Base-by-base conservation (phyloP, 2,113 vertebrate genomes). In the Aviceda subcristata region DNA sequence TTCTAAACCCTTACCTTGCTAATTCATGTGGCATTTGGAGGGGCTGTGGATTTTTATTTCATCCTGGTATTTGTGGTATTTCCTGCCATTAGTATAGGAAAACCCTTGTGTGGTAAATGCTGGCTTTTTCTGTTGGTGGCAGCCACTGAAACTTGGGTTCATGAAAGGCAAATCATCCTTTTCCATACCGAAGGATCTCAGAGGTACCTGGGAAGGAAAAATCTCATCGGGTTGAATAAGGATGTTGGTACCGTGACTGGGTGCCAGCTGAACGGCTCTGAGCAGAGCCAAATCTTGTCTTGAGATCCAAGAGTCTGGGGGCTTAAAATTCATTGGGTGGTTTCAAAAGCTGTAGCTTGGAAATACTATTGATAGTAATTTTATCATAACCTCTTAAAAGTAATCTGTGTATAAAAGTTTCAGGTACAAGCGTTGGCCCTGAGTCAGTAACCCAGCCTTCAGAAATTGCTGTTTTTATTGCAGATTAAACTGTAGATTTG, bases 11-110 rank as follows among this genome's bases (percentile, higher is more conserved):
- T 97, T 96, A 95, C 93, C 94, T 97, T 96, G 77, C 93, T 95
- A 91, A 69, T 97, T 96, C 93, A 94, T 97, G 95, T 97, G 95
- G 95, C 78, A 77, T 96, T 95, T 94, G 91, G 94, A 97, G 95
- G 91, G 94, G 89, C 87, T 95, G 91, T 90, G 94, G 93, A 92
- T 95, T 95, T 97, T 95, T 94, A 95, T 92, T 96, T 96, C 91
- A 90, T 95, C 89, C 87, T 93, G 95, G 91, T 91, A 95, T 96
- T 95, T 94, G 69, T 87, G 91, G 93, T 90, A 97, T 97, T 97
- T 97, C 91, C 97, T 97, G 81, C 90, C 89, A 89, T 96, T 94
- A 93, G 85, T 83, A 96, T 85, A 97, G 96, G 95, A 95, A 96
- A 92, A 94, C 75, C 87, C 93, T 94, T 95, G 96, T 95, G 89